Evolutionary conservation across 2,113 vertebrate genomes (phyloP), one percentile per base, ranked within the genome.

Genomic region (Phaethon lepturus): DNA sequence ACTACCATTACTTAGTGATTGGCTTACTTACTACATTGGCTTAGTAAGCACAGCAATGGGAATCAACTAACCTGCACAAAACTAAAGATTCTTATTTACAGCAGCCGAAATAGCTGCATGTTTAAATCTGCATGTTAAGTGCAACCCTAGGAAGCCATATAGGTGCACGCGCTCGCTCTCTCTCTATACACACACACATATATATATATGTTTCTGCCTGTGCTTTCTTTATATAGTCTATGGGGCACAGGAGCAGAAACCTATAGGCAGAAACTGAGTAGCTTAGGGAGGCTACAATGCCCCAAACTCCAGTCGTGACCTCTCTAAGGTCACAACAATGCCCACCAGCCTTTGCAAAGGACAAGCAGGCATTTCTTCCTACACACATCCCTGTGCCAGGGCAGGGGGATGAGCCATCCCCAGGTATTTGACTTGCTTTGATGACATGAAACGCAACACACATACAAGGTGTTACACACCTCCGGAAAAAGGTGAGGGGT

Each of bases 51-150:
- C 31, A 63, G 40, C n/a, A 59, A 45, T 28, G n/a, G 81, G 26
- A 90, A 90, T 82, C 89, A 83, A 90, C 62, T 90, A 66, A 95
- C 71, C 50, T 86, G 29, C 53, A 50, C 35, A n/a, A 22, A 86
- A 80, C 35, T 17, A 47, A 67, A 75, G 44, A 23, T 44, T 93
- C 89, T 69, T 67, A 40, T 58, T 47, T 44, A 28, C 19, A 42
- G 59, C 59, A 88, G 56, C 56, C 84, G 56, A 68, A 91, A 52
- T 26, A 76, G 63, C 0, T 38, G 0, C 1, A 0, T 17, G 64
- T 63, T 63, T 38, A 89, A 91, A 71, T 10, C 35, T 2, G 6
- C 13, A 71, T 16, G 68, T 42, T 12, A 35, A 74, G 12, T 5
- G 16, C n/a, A 63, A 38, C 7, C 22, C 17, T 7, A 29, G 28